A percentile compares a stretch with the other conserved stretches of the same genome.
phyloP scores from a whole-genome alignment of 2,888 invertebrate genomes.

The Polylopha cassiicola region DNA sequence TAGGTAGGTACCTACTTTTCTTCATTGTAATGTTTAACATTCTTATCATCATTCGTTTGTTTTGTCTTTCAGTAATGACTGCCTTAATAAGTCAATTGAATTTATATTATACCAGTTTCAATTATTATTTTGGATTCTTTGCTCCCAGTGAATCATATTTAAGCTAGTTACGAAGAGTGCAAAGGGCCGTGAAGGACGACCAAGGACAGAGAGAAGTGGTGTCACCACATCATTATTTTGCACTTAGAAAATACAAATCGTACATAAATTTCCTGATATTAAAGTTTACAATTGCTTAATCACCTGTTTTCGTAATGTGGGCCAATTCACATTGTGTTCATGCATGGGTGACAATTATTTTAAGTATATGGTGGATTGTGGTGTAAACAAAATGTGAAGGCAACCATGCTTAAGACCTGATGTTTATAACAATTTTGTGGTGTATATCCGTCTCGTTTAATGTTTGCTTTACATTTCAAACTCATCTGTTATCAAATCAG shows the following conservation, averaged over 20 bases:
- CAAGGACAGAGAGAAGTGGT: constrained; percentile 33
- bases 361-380: constrained; percentile 21
- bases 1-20: no score
- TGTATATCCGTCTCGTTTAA: constrained; percentile 4
- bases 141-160: no score
- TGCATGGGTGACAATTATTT: constrained; percentile 48
- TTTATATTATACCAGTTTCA: no score
- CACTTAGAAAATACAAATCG: no score
- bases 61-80: no score
- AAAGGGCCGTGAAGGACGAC: constrained; percentile 38
- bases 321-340: constrained; percentile 47
- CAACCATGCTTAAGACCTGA: no score
- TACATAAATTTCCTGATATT: constrained; percentile 1
- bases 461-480: constrained; percentile 14
- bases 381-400: no score
- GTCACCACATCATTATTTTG: constrained; percentile 4
- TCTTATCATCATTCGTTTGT: no score
- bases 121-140: no score
- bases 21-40: no score
- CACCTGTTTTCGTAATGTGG: constrained; percentile 19
- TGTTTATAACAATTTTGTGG: no score
- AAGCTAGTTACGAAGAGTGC: constrained; percentile 27
- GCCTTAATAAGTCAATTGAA: no score
- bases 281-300: constrained; percentile 21
- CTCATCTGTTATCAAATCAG: constrained; percentile 2